Conservation (phyloP, 1,140 invertebrate species). For the Sitodiplosis mosellana region DNA sequence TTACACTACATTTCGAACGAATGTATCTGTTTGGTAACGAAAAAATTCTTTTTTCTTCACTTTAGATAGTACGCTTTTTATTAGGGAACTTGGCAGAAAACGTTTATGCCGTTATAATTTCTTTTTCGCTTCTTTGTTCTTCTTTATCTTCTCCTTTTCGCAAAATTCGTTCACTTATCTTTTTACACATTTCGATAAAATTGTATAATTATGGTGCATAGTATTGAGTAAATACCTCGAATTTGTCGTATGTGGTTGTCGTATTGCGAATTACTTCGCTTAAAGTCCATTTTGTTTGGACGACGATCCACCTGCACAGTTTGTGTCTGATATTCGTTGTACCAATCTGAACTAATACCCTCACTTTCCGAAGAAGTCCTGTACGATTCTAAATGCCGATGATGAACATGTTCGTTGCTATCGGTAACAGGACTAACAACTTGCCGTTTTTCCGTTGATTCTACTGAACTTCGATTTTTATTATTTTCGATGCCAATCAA, state of each 20-base stretch:
- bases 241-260: slow-evolving; percentile 73
- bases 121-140: too few relatives aligned
- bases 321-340: slow-evolving; percentile 34
- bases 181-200: too few relatives aligned
- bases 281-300: slow-evolving; percentile 31
- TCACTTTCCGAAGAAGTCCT: background rate
- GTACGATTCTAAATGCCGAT: slow-evolving; percentile 1
- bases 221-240: slow-evolving; percentile 41
- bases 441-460: slow-evolving; percentile 10
- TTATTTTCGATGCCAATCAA: too few relatives aligned
- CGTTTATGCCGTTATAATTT: too few relatives aligned
- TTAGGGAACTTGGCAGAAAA: too few relatives aligned
- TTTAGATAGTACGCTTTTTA: too few relatives aligned
- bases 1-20: too few relatives aligned
- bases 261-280: slow-evolving; percentile 57
- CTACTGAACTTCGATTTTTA: slow-evolving; percentile 8
- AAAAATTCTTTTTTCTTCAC: too few relatives aligned
- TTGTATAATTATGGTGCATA: too few relatives aligned
- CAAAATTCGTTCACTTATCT: too few relatives aligned
- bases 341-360: slow-evolving; percentile 30
- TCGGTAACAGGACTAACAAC: slow-evolving; percentile 10
- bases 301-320: slow-evolving; percentile 23
- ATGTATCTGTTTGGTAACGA: too few relatives aligned
- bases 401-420: slow-evolving; percentile 14
- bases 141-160: too few relatives aligned